Evolutionary conservation across 2,797 vertebrate genomes (phyloP).

Genomic region (Schizopygopsis pylzovi): DNA sequence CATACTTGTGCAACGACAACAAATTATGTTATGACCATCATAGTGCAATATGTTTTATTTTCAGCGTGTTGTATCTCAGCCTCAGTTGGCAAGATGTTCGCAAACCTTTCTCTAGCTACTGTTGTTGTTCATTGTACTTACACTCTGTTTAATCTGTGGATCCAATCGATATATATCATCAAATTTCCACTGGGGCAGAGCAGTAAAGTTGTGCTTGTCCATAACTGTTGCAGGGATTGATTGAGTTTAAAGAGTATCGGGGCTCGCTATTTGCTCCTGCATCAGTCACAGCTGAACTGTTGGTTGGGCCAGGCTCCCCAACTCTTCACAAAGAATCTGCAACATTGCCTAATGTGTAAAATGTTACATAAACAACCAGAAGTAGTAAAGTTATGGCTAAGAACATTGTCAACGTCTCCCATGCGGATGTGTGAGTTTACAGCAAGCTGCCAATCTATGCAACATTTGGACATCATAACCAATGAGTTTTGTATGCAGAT

Average conservation of each 20-base stretch:
- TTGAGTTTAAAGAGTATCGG: background rate
- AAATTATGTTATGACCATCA: background rate
- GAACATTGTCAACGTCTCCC: background rate
- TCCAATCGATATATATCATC: slow-evolving; percentile 31
- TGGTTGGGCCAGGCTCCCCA: background rate
- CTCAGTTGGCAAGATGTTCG: background rate
- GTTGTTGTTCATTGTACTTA: slow-evolving; percentile 1
- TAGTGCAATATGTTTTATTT: background rate
- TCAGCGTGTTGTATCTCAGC: background rate
- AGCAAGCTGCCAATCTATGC: background rate
- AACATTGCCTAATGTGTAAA: background rate
- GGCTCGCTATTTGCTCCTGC: background rate
- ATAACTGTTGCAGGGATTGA: background rate
- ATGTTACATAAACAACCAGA: background rate
- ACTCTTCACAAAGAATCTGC: background rate
- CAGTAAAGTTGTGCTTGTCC: slow-evolving; percentile 27
- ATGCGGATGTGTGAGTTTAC: background rate
- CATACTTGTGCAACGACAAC: too few species aligned
- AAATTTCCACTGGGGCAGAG: slow-evolving; percentile 33
- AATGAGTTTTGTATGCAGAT: background rate
- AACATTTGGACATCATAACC: background rate
- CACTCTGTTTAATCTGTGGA: slow-evolving; percentile 12
- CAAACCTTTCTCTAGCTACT: background rate
- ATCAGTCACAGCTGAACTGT: background rate
- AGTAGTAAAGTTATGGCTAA: background rate